A percentile compares a stretch with the other conserved stretches of the same genome.
These are phyloP conservation scores for Pituophis catenifer DNA, from an alignment of 2,113 vertebrate species.

Conservation along the genomic window DNA sequence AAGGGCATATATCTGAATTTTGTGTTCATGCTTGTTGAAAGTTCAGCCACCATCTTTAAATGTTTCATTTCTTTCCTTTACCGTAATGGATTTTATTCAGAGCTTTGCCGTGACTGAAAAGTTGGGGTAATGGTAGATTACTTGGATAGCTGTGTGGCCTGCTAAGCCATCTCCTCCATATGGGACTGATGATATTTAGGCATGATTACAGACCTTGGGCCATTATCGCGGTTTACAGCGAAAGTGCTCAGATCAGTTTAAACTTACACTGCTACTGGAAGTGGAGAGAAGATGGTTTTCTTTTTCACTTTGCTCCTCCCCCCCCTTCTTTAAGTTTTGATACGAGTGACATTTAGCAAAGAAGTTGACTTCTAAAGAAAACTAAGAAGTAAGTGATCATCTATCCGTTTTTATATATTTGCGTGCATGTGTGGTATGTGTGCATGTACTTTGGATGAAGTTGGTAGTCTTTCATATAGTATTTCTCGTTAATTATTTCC, in stretches of 20 bases:
- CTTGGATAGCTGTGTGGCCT: not conserved
- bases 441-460: not conserved
- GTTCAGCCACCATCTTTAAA: accelerated
- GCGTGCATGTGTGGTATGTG: not conserved
- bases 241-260: conserved; percentile 1
- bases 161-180: not conserved
- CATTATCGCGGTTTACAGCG: not conserved
- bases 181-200: not conserved
- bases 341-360: not conserved
- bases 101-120: not conserved
- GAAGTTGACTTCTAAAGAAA: conserved; percentile 30
- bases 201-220: conserved; percentile 13
- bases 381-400: not conserved
- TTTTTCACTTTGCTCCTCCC: not conserved
- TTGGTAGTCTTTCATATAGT: not conserved
- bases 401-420: conserved; percentile 2
- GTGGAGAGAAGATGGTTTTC: not conserved
- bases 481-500: conserved; percentile 33
- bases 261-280: conserved; percentile 29
- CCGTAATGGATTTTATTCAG: not conserved
- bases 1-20: accelerated
- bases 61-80: not conserved
- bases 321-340: not conserved
- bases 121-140: not conserved
- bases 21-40: accelerated